A percentile compares a stretch with the other conserved stretches of the same genome.
Conservation (phyloP, 2,797 vertebrate genomes). For the Sus cebifrons region DNA sequence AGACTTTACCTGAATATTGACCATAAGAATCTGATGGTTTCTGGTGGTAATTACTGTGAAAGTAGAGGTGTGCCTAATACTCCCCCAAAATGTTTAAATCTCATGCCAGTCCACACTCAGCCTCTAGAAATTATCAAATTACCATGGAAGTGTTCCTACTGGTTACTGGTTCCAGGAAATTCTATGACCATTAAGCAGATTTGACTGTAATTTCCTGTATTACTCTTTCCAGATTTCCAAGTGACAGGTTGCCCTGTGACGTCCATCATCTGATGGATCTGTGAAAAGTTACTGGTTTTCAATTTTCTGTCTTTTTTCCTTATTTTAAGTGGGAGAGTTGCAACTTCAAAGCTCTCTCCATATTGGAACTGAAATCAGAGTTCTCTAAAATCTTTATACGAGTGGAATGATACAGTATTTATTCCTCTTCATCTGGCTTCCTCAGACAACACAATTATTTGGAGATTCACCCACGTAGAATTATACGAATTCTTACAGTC, state of each 20-base stretch:
- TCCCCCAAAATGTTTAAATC: background rate
- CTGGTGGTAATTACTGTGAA: background rate
- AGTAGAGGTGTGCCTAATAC: background rate
- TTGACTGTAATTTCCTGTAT: background rate
- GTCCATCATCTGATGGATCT: too few species aligned
- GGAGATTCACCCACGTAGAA: background rate
- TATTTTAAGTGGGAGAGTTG: background rate
- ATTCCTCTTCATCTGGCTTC: background rate
- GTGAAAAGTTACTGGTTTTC: background rate
- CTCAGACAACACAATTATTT: background rate
- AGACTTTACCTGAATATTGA: background rate
- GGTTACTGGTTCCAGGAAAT: background rate
- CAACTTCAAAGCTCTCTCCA: background rate
- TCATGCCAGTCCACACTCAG: background rate
- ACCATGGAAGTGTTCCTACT: background rate
- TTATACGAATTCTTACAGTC: background rate
- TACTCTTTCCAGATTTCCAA: background rate
- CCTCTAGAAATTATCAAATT: background rate
- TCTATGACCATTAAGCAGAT: background rate
- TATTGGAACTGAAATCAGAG: background rate
- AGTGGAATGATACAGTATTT: background rate
- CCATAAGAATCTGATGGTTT: background rate
- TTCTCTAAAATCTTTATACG: background rate
- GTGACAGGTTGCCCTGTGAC: background rate
- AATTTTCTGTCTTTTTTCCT: background rate